These are phyloP conservation scores for Drosophila monieri DNA, from an alignment of 2,888 invertebrate species.

Conservation along the genomic window DNA sequence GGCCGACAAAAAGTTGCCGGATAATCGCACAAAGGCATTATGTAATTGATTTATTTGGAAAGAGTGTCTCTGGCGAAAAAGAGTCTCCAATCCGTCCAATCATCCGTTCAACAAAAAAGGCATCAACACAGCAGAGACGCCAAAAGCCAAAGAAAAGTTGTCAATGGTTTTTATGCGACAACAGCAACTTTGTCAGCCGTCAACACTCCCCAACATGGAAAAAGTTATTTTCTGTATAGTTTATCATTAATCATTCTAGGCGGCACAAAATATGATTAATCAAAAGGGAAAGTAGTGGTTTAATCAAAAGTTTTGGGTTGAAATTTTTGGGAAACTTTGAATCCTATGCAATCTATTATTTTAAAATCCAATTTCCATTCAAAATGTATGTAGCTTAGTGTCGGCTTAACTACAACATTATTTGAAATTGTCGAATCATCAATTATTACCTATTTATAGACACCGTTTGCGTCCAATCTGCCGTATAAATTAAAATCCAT, in stretches of 20 bases:
- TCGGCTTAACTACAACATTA: constrained; percentile 1
- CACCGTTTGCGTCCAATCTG: constrained; percentile 30
- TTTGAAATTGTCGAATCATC: constrained; percentile 52
- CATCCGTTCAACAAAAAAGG: constrained; percentile 26
- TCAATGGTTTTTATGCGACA: constrained; percentile 39
- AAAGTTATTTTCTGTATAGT: constrained; percentile 15
- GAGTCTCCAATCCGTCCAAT: constrained; percentile 25
- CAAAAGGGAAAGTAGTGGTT: constrained; percentile 3
- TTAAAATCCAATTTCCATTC: background rate
- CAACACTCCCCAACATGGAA: constrained; percentile 48
- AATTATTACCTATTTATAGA: constrained; percentile 44
- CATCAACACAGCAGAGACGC: constrained; percentile 42
- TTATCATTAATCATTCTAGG: constrained; percentile 62
- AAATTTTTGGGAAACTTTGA: background rate
- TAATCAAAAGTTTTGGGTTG: background rate
- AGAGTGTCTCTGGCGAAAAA: constrained; percentile 14
- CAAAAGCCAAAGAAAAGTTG: constrained; percentile 51
- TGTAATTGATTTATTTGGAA: constrained; percentile 62
- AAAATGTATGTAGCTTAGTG: constrained; percentile 26
- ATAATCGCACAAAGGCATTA: constrained; percentile 64
- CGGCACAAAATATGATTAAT: constrained; percentile 23
- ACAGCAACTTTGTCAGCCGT: constrained; percentile 24
- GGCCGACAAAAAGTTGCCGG: constrained; percentile 58
- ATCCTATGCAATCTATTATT: background rate
- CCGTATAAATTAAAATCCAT: constrained; percentile 34